Evolutionary conservation across 1,140 invertebrate species (phyloP), one percentile per base, ranked within the genome.

Genomic region (Drosophila leontia): DNA sequence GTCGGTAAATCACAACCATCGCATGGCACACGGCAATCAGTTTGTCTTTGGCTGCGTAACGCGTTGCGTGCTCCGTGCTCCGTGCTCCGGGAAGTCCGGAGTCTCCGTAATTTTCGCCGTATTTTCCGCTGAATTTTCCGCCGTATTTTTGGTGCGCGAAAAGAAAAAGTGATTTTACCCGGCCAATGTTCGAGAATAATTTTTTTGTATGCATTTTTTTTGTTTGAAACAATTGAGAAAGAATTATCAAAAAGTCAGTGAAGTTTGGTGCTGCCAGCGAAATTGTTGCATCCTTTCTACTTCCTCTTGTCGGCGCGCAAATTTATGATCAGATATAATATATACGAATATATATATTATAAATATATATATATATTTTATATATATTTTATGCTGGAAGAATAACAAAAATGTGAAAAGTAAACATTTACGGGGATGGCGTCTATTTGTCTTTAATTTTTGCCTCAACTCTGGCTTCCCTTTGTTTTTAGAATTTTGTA

Each of bases 21-120:
- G 78, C 81, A 82, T 72, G 67, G 86, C 86, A 90, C 86, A 90
- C 86, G 81, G 85, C 85, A 90, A 90, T 90, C 85, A 90, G 85
- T 90, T 90, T 90, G 85, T 82, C 86, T 90, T 85, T 85, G 85
- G 78, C 85, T 85, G 81, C 76, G 85, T 85, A 85, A 85, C 85
- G 85, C 85, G 85, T 90, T 90, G 85, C 75, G 86, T 85, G 85
- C 75, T 88, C 61, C 68, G 86, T 85, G 85, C 75, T 88, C 61
- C 68, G 62, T 50, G 69, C 62, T 62, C 60, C 63, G 9, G 17
- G 45, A 57, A 63, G 56, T 67, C 59, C 75, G 55, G 75, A 59
- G 58, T 65, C 53, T 53, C 42, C 60, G 19, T 48, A 29, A 6
- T 29, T 29, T 29, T 29, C 26, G 26, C 26, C 34, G 34, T 57